These are phyloP conservation scores for Cydia strobilella DNA, from an alignment of 1,140 invertebrate species.

Conservation along the genomic window DNA sequence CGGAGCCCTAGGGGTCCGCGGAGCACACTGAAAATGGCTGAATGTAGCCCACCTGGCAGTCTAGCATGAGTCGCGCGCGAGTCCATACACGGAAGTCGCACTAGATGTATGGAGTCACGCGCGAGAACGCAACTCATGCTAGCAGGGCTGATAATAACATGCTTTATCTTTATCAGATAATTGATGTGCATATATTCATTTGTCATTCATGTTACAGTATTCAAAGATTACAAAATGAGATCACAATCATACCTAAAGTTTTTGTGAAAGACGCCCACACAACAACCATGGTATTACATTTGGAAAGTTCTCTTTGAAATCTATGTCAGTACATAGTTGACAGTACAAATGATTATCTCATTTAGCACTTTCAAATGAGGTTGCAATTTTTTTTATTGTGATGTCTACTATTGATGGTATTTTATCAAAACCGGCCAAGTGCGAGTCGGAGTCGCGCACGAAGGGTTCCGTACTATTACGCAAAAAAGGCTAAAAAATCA, in stretches of 20 bases:
- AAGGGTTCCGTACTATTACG: no score
- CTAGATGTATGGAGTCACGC: no score
- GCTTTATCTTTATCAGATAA: not conserved
- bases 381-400: not conserved
- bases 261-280: not conserved
- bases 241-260: not conserved
- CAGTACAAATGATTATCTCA: not conserved
- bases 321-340: not conserved
- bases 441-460: no score
- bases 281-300: not conserved
- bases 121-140: no score
- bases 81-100: no score
- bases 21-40: no score
- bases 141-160: not conserved
- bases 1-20: no score
- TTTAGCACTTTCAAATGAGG: slow-evolving; percentile 9
- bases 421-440: no score
- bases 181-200: not conserved
- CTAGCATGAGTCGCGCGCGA: no score
- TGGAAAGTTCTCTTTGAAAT: slow-evolving; percentile 1
- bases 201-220: not conserved
- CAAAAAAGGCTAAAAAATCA: no score
- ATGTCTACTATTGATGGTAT: not conserved
- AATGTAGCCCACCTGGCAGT: no score
- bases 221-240: slow-evolving; percentile 10